Evolutionary conservation across 1,140 invertebrate species (phyloP), one percentile per base, ranked within the genome.

Genomic region (Drosophila insularis): DNA sequence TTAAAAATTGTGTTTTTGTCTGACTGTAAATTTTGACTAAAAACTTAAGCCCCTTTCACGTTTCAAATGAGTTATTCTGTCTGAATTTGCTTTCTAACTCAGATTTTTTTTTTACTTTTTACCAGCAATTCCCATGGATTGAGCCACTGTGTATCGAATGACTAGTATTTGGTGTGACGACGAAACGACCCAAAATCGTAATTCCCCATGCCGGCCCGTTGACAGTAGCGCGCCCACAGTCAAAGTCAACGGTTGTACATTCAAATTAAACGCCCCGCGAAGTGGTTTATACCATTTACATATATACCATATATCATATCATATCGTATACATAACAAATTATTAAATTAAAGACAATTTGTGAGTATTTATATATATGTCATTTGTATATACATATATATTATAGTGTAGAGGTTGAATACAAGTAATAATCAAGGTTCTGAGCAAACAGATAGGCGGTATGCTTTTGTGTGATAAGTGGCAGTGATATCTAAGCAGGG

Each of bases 291-390:
- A 27, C 27, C 50, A 46, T 64, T 27, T 46, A 37, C 8, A 56
- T 59, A 65, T 59, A 78, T 32, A 27, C 11, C 50, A 70, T 50
- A 80, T 53, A 64, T 13, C 59, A 71, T 69, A 75, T 68, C 54
- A 68, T 68, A 71, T 68, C 43, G 58, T 62, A 71, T 71, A 71
- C 75, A 62, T 70, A 78, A 19, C 19, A 58, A 19, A 58, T 79
- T 82, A 87, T 89, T 87, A 87, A 89, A 87, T 87, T 87, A 73
- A 82, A 89, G 70, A 82, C 84, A 87, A 87, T 87, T 50, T 87
- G 82, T 77, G 80, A 82, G 84, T 80, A 82, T 79, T 32, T 50
- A 11, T 43, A 17, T 31, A 32, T 56, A 23, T 63, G 65, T 66
- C 68, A 35, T 37, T 13, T 37, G 71, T n/a, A n/a, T n/a, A n/a